A percentile compares a stretch with the other conserved stretches of the same genome.
phyloP scores from a whole-genome alignment of 2,888 invertebrate genomes.

The Lycia hirtaria region DNA sequence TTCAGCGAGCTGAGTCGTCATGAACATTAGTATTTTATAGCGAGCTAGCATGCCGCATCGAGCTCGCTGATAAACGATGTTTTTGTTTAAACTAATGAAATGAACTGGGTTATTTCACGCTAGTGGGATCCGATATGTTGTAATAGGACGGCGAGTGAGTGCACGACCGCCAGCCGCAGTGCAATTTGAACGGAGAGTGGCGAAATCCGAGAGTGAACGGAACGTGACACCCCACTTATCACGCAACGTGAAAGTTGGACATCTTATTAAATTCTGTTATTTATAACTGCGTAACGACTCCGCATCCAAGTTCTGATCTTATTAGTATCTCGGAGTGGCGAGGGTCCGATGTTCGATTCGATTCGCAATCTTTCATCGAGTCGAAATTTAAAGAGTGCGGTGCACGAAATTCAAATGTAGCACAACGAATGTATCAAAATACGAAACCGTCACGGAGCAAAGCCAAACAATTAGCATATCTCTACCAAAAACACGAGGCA shows the following conservation, averaged over 20 bases:
- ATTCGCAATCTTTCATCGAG: constrained; percentile 32
- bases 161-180: constrained; percentile 61
- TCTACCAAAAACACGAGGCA: constrained; percentile 28
- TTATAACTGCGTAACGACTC: constrained; percentile 63
- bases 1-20: constrained; percentile 46
- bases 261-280: constrained; percentile 76
- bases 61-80: constrained; percentile 11
- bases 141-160: constrained; percentile 57
- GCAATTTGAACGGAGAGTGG: constrained; percentile 76
- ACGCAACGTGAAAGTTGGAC: constrained; percentile 75
- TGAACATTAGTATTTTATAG: constrained; percentile 26
- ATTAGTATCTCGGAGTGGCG: constrained; percentile 36
- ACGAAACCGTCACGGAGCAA: not conserved
- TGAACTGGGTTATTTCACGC: constrained; percentile 11
- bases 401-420: constrained; percentile 16
- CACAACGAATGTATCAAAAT: too few relatives aligned
- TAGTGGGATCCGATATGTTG: constrained; percentile 45
- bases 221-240: constrained; percentile 81
- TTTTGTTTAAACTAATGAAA: constrained; percentile 24
- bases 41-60: constrained; percentile 5
- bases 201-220: constrained; percentile 77
- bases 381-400: constrained; percentile 23
- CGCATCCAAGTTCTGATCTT: constrained; percentile 43
- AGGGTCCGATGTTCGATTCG: constrained; percentile 31
- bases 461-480: constrained; percentile 7